Base-by-base conservation (phyloP, 2,113 vertebrate species). In the Myiozetetes cayanensis region DNA sequence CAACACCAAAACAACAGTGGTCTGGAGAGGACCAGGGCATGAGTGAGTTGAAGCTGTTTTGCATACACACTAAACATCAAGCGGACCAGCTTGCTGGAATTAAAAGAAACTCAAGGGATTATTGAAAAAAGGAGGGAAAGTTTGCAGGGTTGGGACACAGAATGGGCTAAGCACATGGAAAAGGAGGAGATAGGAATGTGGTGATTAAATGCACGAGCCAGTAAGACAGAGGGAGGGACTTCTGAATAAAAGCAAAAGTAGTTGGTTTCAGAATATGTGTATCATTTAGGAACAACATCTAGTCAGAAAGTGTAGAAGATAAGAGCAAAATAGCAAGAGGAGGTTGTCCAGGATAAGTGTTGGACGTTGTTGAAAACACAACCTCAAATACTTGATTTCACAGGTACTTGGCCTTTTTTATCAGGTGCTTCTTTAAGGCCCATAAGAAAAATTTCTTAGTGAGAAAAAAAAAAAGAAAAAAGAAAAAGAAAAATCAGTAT, bases 101-200 rank as follows among this genome's bases (percentile, higher is more conserved):
- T 83, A 24, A 53, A 77, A 65, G 33, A 63, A 78, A 25, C 30
- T 71, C 33, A 63, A 68, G 7, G 43, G 14, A 23, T 7, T 52
- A 19, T 52, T 87, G 28, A 79, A 87, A 82, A 68, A 9, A 37
- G 25, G 30, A 71, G 14, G 15, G 49, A 35, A 46, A 14, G 3
- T 49, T 24, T 16, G 9, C 6, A 18, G 7, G 2, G 6, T 1
- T 12, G 4, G 1, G 3, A 24, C 12, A 14, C 14, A 70, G 49
- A 76, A 66, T 17, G 30, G 30, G 10, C 21, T 87, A 78, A 78
- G 11, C 7, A 28, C 3, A 0, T 50, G 18, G 43, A 78, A 56
- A 21, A 72, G 23, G 14, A 75, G 24, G 31, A 84, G 11, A 59
- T 13, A 47, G 31, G 25, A 65, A 56, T 61, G 12, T 76, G 30